Evolutionary conservation across 92 coral and sea anemone genomes (phyloP), one percentile per base, ranked within the genome.

Genomic region (Phenganax marumi): DNA sequence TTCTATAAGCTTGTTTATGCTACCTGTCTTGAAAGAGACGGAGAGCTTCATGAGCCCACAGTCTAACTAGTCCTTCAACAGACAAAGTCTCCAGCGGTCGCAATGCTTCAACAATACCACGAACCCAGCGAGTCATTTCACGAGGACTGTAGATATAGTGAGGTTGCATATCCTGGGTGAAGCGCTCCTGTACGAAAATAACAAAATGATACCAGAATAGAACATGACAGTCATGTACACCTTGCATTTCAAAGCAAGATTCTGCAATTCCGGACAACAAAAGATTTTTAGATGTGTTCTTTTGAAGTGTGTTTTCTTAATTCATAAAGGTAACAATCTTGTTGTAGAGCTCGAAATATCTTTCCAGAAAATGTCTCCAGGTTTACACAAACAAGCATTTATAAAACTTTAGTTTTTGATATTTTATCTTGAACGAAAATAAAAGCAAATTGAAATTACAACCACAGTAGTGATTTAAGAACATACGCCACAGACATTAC

Each of bases 81-180:
- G 97, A 87, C 75, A 96, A 87, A 7, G 94, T 90, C 75, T 96
- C 99, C 52, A 96, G 87, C 17, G 99, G 99, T 64, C 92, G 85
- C 75, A 96, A 81, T 17, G 99, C 99, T 83, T 96, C 99, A 75
- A 93, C 93, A 74, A 96, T 92, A 18, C 99, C 99, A 60, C 99
- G 81, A 60, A 96, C 99, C 99, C 99, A 96, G 12, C 99, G 91
- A 0, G 95, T 89, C 99, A 96, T 96, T 85, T 96, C 99, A 80
- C 99, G 97, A 19, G 99, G 99, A 68, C 97, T 92, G 99, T 96
- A 96, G 89, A 96, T 96, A 86, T 96, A 96, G 72, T 96, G 99
- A 1, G 99, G 99, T 87, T 96, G 99, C 99, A 96, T 96, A 87
- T 96, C 99, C 78, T 96, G 99, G 24, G 99, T 96, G 77, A 96